These are phyloP conservation scores for Xiphophorus couchianus DNA, from an alignment of 2,113 vertebrate genomes.

Conservation along the genomic window DNA sequence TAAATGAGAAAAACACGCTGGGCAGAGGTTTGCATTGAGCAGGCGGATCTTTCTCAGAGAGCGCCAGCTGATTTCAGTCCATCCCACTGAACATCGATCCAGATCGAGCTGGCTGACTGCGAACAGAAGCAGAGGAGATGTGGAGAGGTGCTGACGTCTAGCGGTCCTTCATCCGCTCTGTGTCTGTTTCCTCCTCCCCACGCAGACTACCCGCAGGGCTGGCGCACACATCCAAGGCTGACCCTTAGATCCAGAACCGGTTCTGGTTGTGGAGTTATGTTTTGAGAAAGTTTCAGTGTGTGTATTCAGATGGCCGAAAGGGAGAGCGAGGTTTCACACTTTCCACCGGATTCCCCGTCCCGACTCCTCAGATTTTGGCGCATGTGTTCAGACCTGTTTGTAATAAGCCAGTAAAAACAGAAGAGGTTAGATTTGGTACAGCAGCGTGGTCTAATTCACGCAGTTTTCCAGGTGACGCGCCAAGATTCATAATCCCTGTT, in stretches of 20 bases:
- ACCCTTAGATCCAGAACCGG: conserved; percentile 12
- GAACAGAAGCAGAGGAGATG: conserved; percentile 28
- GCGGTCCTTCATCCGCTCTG: conserved; percentile 49
- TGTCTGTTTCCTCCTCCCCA: conserved; percentile 66
- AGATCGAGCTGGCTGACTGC: conserved; percentile 16
- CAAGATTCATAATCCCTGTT: too few species aligned
- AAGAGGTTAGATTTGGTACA: conserved; percentile 11
- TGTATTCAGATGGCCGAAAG: conserved; percentile 21
- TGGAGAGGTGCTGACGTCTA: conserved; percentile 62
- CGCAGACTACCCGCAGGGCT: conserved; percentile 21
- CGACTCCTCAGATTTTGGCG: conserved; percentile 13
- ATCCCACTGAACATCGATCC: conserved; percentile 33
- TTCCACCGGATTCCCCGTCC: conserved; percentile 30
- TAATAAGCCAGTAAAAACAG: conserved; percentile 49
- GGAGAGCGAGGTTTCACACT: conserved; percentile 40
- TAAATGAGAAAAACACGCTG: neutral
- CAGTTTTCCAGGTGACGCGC: conserved; percentile 4
- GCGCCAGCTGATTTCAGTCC: neutral
- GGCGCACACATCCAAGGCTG: conserved; percentile 17
- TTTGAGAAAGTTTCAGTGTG: conserved; percentile 30
- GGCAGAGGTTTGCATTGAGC: neutral
- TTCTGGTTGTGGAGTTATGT: conserved; percentile 13
- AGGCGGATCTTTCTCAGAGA: neutral
- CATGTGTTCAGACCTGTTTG: conserved; percentile 51
- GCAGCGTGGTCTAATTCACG: neutral